Percentiles rank a stretch among this genome's conserved stretches.
Conservation (phyloP, 2,888 invertebrate species). For the Marasmarcha lunaedactyla region DNA sequence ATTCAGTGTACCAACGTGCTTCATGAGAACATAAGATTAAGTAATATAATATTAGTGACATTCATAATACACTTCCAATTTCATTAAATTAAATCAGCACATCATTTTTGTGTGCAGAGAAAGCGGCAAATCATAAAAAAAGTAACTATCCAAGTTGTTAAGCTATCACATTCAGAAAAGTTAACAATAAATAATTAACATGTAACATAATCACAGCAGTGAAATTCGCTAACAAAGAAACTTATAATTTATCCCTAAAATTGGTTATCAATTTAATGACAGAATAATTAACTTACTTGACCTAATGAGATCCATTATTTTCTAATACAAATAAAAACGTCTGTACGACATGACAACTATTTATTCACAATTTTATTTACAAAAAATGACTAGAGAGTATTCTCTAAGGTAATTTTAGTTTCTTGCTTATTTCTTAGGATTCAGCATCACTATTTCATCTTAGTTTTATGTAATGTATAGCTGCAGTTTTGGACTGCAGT, state of each 20-base stretch:
- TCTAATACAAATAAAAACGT: conserved; percentile 61
- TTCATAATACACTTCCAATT: too few relatives aligned
- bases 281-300: conserved; percentile 62
- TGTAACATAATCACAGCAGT: conserved; percentile 67
- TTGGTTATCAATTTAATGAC: conserved; percentile 65
- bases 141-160: conserved; percentile 23
- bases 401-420: conserved; percentile 47
- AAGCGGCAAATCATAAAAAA: conserved; percentile 16
- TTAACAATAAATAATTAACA: conserved; percentile 66
- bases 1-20: conserved; percentile 38
- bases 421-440: conserved; percentile 38
- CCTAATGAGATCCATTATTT: conserved; percentile 66
- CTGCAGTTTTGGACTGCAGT: conserved; percentile 37
- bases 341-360: conserved; percentile 56
- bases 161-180: conserved; percentile 58
- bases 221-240: conserved; percentile 70
- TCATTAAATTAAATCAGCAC: neutral
- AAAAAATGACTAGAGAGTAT: conserved; percentile 61
- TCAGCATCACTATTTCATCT: conserved; percentile 26
- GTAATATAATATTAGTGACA: neutral
- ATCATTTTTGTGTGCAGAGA: neutral
- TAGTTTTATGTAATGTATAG: conserved; percentile 19
- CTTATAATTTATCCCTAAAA: conserved; percentile 55
- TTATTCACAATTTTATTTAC: conserved; percentile 68
- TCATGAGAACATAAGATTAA: conserved; percentile 9